phyloP scores from a whole-genome alignment of 2,888 invertebrate genomes.

The Napeogenes inachia region DNA sequence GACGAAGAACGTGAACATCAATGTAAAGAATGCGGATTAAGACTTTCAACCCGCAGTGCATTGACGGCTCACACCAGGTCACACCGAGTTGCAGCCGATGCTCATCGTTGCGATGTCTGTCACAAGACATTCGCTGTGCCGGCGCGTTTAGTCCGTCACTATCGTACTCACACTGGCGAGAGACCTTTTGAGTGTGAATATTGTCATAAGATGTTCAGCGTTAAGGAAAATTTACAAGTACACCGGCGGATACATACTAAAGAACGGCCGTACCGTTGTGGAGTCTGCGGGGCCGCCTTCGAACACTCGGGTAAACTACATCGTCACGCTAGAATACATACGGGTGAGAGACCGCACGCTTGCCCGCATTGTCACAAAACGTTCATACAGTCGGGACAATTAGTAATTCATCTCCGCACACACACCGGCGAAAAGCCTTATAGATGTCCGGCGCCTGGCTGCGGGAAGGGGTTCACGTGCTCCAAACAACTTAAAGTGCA shows the following conservation, averaged over 20 bases:
- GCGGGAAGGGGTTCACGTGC: conserved; percentile 94
- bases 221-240: conserved; percentile 94
- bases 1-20: conserved; percentile 71
- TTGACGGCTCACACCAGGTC: conserved; percentile 83
- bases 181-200: conserved; percentile 94
- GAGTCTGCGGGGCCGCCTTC: conserved; percentile 91
- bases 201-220: conserved; percentile 94
- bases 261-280: conserved; percentile 93
- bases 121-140: conserved; percentile 94
- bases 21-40: conserved; percentile 85
- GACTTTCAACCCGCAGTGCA: conserved; percentile 85
- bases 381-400: conserved; percentile 93
- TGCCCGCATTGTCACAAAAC: conserved; percentile 92
- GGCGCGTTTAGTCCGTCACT: conserved; percentile 89
- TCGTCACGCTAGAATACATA: conserved; percentile 93
- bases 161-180: conserved; percentile 93
- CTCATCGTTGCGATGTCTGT: conserved; percentile 93
- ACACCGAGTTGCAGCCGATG: conserved; percentile 77
- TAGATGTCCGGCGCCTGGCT: conserved; percentile 86
- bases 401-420: conserved; percentile 93
- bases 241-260: conserved; percentile 94
- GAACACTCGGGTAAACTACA: conserved; percentile 94
- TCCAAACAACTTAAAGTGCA: conserved; percentile 95
- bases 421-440: conserved; percentile 92
- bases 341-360: conserved; percentile 92